A percentile compares a stretch with the other conserved stretches of the same genome.
phyloP scores from a whole-genome alignment of 2,113 vertebrate species.

The Pimephales promelas region DNA sequence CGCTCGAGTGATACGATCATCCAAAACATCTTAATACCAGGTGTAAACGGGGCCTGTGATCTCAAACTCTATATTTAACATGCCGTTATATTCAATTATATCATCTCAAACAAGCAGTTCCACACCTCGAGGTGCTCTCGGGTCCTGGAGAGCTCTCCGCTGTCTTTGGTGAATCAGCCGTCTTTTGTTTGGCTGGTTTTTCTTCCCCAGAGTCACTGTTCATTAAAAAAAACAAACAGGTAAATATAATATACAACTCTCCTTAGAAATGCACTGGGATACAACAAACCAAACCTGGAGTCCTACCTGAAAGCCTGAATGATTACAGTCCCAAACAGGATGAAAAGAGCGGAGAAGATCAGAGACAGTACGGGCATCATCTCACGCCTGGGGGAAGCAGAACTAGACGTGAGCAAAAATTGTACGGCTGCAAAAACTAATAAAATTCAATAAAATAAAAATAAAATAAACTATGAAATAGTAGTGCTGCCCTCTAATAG shows the following conservation, averaged over 20 bases:
- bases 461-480: too few species aligned
- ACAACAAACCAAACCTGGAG: background rate
- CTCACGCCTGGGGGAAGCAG: slow-evolving; percentile 82
- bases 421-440: background rate
- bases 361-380: slow-evolving; percentile 97
- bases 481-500: too few species aligned
- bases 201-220: slow-evolving; percentile 86
- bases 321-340: slow-evolving; percentile 94
- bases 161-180: slow-evolving; percentile 71
- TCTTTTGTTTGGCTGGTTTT: slow-evolving; percentile 77
- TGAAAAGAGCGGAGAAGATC: slow-evolving; percentile 94
- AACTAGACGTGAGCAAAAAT: background rate
- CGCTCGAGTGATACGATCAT: too few species aligned
- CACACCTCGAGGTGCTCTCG: slow-evolving; percentile 70
- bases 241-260: background rate
- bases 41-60: too few species aligned
- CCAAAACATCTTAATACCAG: too few species aligned
- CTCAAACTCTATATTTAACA: background rate
- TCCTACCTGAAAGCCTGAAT: slow-evolving; percentile 93
- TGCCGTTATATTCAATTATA: background rate
- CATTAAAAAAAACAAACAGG: background rate
- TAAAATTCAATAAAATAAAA: too few species aligned
- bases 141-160: slow-evolving; percentile 72
- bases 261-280: background rate
- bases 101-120: background rate